Conservation (phyloP, 2,113 vertebrate species). For the Thryonomys swinderianus region DNA sequence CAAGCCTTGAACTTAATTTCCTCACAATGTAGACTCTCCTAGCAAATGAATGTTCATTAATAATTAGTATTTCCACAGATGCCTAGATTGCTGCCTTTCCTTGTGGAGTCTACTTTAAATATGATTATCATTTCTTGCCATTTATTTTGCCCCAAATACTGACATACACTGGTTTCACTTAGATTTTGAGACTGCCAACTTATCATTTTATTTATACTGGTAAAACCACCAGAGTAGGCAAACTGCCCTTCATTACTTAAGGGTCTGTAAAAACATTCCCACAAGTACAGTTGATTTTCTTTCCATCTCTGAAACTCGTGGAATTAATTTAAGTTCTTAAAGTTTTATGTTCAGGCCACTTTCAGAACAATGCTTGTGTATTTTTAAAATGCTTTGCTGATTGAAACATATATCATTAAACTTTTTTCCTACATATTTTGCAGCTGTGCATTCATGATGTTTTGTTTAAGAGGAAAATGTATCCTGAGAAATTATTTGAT, state of each 20-base stretch:
- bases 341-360: constrained; percentile 45
- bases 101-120: neutral
- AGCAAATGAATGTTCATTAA: constrained; percentile 67
- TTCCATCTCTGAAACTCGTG: constrained; percentile 30
- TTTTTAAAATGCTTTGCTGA: constrained; percentile 63
- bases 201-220: neutral
- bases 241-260: constrained; percentile 41
- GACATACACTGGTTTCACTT: neutral
- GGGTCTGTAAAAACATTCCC: constrained; percentile 13
- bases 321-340: constrained; percentile 60
- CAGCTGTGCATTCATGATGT: constrained; percentile 45
- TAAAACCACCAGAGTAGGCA: neutral
- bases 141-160: constrained; percentile 44
- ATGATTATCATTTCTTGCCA: constrained; percentile 47
- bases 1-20: constrained; percentile 61
- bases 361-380: constrained; percentile 52
- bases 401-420: constrained; percentile 44
- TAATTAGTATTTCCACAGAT: constrained; percentile 60
- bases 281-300: constrained; percentile 45
- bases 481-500: constrained; percentile 68
- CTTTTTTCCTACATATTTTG: constrained; percentile 50
- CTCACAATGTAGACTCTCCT: constrained; percentile 29
- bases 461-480: constrained; percentile 56
- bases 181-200: neutral
- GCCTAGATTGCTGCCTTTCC: neutral